Evolutionary conservation across 2,113 vertebrate species (phyloP), one percentile per base, ranked within the genome.

Genomic region (Eurystomus gularis): DNA sequence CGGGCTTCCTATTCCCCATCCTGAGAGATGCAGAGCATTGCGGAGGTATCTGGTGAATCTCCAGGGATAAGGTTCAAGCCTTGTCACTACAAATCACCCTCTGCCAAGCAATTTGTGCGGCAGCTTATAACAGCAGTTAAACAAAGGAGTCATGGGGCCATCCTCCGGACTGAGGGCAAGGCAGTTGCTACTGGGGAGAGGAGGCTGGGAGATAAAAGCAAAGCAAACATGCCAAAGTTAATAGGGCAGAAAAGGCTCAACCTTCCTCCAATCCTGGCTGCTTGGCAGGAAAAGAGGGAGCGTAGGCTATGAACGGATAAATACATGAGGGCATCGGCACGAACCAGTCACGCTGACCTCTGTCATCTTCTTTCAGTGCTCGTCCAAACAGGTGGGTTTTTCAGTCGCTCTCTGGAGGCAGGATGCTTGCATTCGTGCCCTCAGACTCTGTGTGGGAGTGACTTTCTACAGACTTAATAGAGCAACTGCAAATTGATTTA

Each of bases 51-150:
- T 97, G 97, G 96, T 97, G 92, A 97, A 97, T 97, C 96, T 87
- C 96, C 49, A 5, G 91, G 96, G 96, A 98, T 97, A 97, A 97
- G 96, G 96, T 94, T 86, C 88, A 93, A 97, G 96, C 86, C 95
- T 97, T 98, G 95, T 97, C 97, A 96, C 97, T 98, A 97, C 98
- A 98, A 97, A 98, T 98, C 97, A 98, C 96, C 96, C 94, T 95
- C 93, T 92, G 96, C 96, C 93, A 95, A 98, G 97, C 86, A 97
- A 96, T 97, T 96, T 96, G 96, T 95, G 90, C 88, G 23, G 93
- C 95, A 97, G 97, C 90, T 97, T 97, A 97, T 93, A 98, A 96
- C 98, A 98, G 98, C 96, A 97, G 97, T 97, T 98, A 97, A 97
- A 97, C 95, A 97, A 97, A 98, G 92, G 96, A 96, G 85, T 82